Evolutionary conservation across 2,797 vertebrate genomes (phyloP), one percentile per base, ranked within the genome.

Genomic region (Gymnocypris eckloni): DNA sequence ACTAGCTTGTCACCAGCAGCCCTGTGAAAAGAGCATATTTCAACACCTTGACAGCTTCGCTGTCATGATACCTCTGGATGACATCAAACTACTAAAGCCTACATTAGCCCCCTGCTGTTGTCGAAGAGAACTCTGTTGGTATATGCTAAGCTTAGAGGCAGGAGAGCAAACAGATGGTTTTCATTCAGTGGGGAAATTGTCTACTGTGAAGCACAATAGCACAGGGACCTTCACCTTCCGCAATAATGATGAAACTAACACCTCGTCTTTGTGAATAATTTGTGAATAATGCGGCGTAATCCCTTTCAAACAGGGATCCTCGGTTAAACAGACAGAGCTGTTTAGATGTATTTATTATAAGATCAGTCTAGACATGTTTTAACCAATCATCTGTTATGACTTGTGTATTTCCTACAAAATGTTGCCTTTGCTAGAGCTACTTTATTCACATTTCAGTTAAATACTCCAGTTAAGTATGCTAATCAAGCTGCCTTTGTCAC

Each of bases 51-150:
- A 88, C 88, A 87, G 86, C 85, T 82, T 85, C 25, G 88, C 92
- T 92, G 92, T 93, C 91, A 91, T 87, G 86, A 81, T 89, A 83
- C 85, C 87, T 64, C 84, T 45, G 87, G 87, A 89, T 90, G 91
- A 90, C 89, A 91, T 91, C 90, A 90, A 91, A 91, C 89, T 83
- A 88, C 90, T 92, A 86, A 93, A 93, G 91, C 90, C 85, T 89
- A 89, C 90, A 92, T 94, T 91, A 94, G 90, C 87, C 91, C 90
- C 91, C 90, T 75, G 88, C 89, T 89, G 92, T 82, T 88, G 73
- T 80, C 11, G 85, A 82, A 79, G 87, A 88, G 86, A 90, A 90
- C 76, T 90, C 87, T 87, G 84, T 89, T 79, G 41, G 48, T 86
- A 66, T 41, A 77, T 81, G 83, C 84, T 76, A 43, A 87, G 86